These are phyloP conservation scores for Rotaria macrura DNA, from an alignment of 2,888 invertebrate genomes.

Conservation along the genomic window DNA sequence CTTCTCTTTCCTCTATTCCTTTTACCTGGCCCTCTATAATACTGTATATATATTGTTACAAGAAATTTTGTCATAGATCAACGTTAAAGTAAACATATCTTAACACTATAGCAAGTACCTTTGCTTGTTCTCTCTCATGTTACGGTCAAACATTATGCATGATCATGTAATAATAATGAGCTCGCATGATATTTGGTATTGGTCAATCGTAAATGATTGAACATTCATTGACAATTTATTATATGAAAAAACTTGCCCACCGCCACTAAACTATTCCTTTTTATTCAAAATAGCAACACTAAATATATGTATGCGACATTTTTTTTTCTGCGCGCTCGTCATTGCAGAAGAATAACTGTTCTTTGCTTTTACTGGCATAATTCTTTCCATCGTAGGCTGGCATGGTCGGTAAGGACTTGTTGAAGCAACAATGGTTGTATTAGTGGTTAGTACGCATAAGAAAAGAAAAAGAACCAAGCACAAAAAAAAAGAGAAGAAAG, in stretches of 20 bases:
- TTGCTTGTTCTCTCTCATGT: not conserved
- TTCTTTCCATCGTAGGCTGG: not conserved
- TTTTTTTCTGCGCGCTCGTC: not conserved
- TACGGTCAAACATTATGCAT: too few relatives aligned
- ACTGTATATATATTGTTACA: not conserved
- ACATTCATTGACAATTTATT: too few relatives aligned
- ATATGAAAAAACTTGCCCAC: not conserved
- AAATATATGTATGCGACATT: not conserved
- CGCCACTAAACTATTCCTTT: not conserved
- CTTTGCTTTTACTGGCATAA: not conserved
- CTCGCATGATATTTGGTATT: too few relatives aligned
- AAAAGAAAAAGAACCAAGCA: not conserved
- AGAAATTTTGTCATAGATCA: not conserved
- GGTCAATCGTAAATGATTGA: not conserved
- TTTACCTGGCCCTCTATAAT: not conserved
- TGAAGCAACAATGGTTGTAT: not conserved
- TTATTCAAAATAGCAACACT: not conserved
- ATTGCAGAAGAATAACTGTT: not conserved
- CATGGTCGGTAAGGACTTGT: not conserved
- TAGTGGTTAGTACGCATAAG: not conserved
- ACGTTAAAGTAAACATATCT: not conserved
- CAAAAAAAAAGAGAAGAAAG: not conserved
- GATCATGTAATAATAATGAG: too few relatives aligned
- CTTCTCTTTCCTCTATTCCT: not conserved
- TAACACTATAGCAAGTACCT: not conserved